Percentiles rank a stretch among this genome's conserved stretches.
Evolutionary conservation across 2,113 vertebrate genomes (phyloP).

Genomic region (Cololabis saira): DNA sequence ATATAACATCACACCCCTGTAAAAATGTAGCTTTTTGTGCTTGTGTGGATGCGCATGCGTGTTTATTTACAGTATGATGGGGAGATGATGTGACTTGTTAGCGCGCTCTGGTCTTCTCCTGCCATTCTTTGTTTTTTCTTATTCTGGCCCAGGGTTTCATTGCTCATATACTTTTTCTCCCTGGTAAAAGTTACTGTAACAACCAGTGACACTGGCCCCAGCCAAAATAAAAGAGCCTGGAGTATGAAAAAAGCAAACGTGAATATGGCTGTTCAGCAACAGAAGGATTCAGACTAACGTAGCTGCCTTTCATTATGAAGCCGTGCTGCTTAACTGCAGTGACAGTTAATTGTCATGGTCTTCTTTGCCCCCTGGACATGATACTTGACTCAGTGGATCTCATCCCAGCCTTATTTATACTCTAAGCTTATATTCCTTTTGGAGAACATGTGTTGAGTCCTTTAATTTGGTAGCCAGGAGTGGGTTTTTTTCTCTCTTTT

Average conservation of each 20-base stretch:
- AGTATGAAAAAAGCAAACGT: not conserved
- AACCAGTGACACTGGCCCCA: constrained; percentile 1
- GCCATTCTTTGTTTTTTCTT: constrained; percentile 11
- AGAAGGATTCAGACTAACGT: constrained; percentile 5
- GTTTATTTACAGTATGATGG: constrained; percentile 26
- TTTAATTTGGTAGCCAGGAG: too few species aligned
- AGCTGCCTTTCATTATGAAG: constrained; percentile 18
- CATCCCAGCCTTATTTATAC: too few species aligned
- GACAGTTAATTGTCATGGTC: too few species aligned
- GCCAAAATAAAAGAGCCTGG: constrained; percentile 39
- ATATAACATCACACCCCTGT: not conserved
- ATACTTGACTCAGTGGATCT: too few species aligned
- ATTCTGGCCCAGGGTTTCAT: constrained; percentile 19
- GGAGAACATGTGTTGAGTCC: too few species aligned
- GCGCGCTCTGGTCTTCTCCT: constrained; percentile 52
- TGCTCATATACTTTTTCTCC: constrained; percentile 12
- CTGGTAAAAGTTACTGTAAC: constrained; percentile 2
- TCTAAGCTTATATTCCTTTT: too few species aligned
- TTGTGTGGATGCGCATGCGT: not conserved
- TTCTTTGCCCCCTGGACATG: too few species aligned
- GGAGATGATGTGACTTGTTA: constrained; percentile 48
- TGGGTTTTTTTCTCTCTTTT: too few species aligned
- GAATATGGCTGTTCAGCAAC: not conserved
- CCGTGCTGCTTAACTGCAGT: constrained; percentile 10
- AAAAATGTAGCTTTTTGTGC: not conserved